These are phyloP conservation scores for Acromyrmex heyeri DNA, from an alignment of 1,140 invertebrate genomes.

Conservation along the genomic window DNA sequence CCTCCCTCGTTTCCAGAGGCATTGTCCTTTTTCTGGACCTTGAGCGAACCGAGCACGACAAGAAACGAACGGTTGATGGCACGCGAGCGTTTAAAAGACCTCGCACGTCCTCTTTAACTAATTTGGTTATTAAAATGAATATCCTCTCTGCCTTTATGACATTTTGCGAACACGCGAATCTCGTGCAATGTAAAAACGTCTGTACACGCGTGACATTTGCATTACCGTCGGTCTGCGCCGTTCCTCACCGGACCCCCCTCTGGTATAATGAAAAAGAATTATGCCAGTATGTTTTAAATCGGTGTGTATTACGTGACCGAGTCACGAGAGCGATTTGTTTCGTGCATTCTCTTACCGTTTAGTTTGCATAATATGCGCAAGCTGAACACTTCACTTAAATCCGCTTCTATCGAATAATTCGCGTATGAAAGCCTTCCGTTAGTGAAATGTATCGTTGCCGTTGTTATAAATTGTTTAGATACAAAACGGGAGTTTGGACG, in stretches of 20 bases:
- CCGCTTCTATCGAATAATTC: slow-evolving; percentile 68
- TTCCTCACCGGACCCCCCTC: neutral
- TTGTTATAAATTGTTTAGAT: slow-evolving; percentile 60
- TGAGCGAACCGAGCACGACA: slow-evolving; percentile 52
- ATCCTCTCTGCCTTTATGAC: slow-evolving; percentile 54
- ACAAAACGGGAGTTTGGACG: slow-evolving; percentile 47
- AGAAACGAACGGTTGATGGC: slow-evolving; percentile 67
- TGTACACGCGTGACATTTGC: slow-evolving; percentile 53
- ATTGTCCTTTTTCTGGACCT: slow-evolving; percentile 68
- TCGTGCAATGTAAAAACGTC: slow-evolving; percentile 33
- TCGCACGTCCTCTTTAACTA: slow-evolving; percentile 66
- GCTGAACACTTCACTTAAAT: slow-evolving; percentile 1
- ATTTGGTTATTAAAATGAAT: slow-evolving; percentile 79
- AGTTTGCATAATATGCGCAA: slow-evolving; percentile 66
- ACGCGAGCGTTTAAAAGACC: slow-evolving; percentile 70
- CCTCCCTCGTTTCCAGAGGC: slow-evolving; percentile 43
- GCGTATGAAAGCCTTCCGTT: slow-evolving; percentile 34
- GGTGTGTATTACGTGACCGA: slow-evolving; percentile 16
- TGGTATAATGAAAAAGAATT: slow-evolving; percentile 24
- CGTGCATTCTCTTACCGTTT: slow-evolving; percentile 25
- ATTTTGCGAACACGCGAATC: slow-evolving; percentile 64
- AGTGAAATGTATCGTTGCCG: slow-evolving; percentile 48
- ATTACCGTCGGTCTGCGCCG: neutral
- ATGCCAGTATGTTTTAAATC: slow-evolving; percentile 6
- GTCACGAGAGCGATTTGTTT: slow-evolving; percentile 66